Evolutionary conservation across 2,797 vertebrate species (phyloP).

Genomic region (Poliocrania exsul): DNA sequence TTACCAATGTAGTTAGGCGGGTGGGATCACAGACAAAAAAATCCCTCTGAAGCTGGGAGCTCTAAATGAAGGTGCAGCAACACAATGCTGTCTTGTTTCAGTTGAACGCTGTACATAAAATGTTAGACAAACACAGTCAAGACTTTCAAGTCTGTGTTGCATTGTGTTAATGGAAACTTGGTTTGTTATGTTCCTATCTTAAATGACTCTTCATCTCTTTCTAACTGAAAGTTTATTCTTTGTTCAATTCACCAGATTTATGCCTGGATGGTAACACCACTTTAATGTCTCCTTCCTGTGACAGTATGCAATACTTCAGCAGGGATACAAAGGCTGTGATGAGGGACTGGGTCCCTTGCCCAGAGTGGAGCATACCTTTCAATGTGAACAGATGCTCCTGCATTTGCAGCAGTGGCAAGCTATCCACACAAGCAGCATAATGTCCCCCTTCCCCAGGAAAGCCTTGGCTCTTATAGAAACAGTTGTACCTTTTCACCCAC

Average conservation of each 20-base stretch:
- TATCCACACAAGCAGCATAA: background rate
- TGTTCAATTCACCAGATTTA: background rate
- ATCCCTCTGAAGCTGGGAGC: background rate
- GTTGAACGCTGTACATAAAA: background rate
- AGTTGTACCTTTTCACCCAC: background rate
- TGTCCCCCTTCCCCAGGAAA: background rate
- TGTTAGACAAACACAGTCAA: background rate
- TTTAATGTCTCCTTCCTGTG: background rate
- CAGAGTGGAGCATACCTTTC: background rate
- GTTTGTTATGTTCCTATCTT: background rate
- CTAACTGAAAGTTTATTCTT: background rate
- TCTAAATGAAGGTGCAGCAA: background rate
- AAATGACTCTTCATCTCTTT: background rate
- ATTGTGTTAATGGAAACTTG: background rate
- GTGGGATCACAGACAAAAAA: rapidly evolving
- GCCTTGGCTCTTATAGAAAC: background rate
- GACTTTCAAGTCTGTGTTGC: background rate
- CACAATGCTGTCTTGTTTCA: background rate
- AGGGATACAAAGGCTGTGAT: background rate
- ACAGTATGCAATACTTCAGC: background rate
- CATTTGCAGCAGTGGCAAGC: background rate
- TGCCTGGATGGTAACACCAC: background rate
- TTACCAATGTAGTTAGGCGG: background rate
- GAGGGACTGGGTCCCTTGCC: background rate
- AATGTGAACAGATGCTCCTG: background rate